These are phyloP conservation scores for Melangyna quadrimaculata DNA, from an alignment of 2,888 invertebrate species.

Conservation along the genomic window DNA sequence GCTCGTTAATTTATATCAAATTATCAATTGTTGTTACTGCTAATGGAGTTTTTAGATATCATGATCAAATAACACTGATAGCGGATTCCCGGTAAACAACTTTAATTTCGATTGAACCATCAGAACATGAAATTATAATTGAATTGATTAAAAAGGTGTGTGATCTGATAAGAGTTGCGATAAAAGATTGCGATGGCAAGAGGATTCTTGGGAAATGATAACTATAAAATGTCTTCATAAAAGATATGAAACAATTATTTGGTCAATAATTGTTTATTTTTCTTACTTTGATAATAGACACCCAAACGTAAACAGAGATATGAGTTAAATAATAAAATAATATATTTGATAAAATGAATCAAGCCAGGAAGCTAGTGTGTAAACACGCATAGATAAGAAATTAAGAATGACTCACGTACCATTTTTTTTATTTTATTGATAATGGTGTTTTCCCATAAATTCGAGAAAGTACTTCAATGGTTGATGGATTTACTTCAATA, in stretches of 20 bases:
- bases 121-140: slow-evolving; percentile 4
- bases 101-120: background rate
- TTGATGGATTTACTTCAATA: background rate
- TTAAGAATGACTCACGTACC: background rate
- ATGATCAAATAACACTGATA: slow-evolving; percentile 51
- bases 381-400: too few relatives aligned
- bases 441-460: background rate
- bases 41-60: slow-evolving; percentile 57
- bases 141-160: background rate
- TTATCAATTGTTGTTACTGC: slow-evolving; percentile 18
- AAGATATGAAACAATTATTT: background rate
- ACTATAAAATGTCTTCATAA: background rate
- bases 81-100: slow-evolving; percentile 19
- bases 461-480: background rate
- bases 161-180: background rate
- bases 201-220: background rate
- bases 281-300: background rate
- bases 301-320: background rate
- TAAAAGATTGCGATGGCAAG: background rate
- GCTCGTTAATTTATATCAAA: slow-evolving; percentile 55
- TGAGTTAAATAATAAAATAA: background rate
- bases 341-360: background rate
- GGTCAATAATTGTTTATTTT: background rate
- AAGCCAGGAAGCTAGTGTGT: background rate
- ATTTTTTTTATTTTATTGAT: background rate